Evolutionary conservation across 2,113 vertebrate genomes (phyloP), one percentile per base, ranked within the genome.

Genomic region (Acrocephalus kingi): DNA sequence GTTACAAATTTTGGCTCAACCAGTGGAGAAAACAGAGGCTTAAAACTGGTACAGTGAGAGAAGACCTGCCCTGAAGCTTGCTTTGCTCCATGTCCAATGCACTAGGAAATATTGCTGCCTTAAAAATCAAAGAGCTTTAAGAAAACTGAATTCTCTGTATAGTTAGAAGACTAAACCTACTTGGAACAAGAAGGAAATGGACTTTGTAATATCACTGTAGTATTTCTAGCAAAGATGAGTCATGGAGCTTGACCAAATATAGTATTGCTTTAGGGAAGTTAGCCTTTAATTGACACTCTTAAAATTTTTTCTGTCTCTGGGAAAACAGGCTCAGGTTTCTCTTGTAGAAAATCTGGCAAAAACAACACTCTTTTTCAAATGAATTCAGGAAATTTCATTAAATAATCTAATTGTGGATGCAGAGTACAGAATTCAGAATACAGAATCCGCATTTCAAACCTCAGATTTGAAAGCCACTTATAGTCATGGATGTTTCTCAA

Each of bases 141-240:
- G 63, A 94, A 96, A 78, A 54, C 20, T 46, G 59, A 83, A 87
- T 71, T 73, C 86, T 52, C 63, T 81, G 28, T 95, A 58, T 33
- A 76, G 35, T 72, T 78, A 68, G 51, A 89, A 94, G 87, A 72
- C 58, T 77, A 91, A 93, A 94, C 51, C 49, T 87, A 72, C 88
- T 91, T 52, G 56, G 82, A 95, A 77, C 67, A 91, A 89, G 93
- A 86, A 96, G 93, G 86, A 96, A 97, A 87, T 84, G 96, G 95
- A 86, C 75, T 80, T 59, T 89, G 68, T 97, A 96, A 97, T 90
- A 95, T 97, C 95, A 97, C 13, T 96, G 93, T 78, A 96, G 95
- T 95, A 94, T 96, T 98, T 98, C 97, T 97, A 98, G 97, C 96
- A 97, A 98, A 97, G 93, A 98, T 97, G 97, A 98, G 64, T 98